These are phyloP conservation scores for Varecia variegata DNA, from an alignment of 2,797 vertebrate species.

Conservation along the genomic window DNA sequence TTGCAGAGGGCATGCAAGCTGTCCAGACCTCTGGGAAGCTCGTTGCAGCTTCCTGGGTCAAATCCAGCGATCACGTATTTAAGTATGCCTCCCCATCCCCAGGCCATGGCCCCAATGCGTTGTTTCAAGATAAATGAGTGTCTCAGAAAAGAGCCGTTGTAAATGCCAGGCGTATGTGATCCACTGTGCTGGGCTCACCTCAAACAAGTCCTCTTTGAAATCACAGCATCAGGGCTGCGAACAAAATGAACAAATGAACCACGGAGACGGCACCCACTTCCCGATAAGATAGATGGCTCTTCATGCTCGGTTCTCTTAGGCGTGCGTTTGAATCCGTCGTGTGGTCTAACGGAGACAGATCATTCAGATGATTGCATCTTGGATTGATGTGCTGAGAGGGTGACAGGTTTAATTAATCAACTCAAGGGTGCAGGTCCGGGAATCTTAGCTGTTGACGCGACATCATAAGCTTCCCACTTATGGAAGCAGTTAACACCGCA, in stretches of 20 bases:
- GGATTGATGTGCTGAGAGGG: not conserved
- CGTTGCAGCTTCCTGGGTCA: not conserved
- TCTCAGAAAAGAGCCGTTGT: not conserved
- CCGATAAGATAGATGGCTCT: not conserved
- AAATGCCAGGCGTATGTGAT: not conserved
- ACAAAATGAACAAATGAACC: not conserved
- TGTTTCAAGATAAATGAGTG: not conserved
- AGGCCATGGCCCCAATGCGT: fast-evolving
- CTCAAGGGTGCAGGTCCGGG: not conserved
- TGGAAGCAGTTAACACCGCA: too few relatives aligned
- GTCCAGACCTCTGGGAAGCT: not conserved
- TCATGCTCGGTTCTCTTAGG: not conserved
- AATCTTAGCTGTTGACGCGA: not conserved
- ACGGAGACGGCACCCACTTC: fast-evolving
- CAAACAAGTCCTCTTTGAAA: not conserved
- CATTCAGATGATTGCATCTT: not conserved
- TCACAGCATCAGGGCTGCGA: not conserved
- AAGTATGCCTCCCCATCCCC: too few relatives aligned
- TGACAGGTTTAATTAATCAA: not conserved
- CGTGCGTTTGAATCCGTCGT: fast-evolving
- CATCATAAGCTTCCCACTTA: too few relatives aligned
- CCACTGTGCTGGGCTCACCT: not conserved
- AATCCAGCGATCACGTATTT: too few relatives aligned
- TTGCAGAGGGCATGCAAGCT: not conserved
- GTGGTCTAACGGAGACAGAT: not conserved